Evolutionary conservation across 64 coral and sea anemone genomes (phyloP).

Genomic region (Orbicella faveolata): DNA sequence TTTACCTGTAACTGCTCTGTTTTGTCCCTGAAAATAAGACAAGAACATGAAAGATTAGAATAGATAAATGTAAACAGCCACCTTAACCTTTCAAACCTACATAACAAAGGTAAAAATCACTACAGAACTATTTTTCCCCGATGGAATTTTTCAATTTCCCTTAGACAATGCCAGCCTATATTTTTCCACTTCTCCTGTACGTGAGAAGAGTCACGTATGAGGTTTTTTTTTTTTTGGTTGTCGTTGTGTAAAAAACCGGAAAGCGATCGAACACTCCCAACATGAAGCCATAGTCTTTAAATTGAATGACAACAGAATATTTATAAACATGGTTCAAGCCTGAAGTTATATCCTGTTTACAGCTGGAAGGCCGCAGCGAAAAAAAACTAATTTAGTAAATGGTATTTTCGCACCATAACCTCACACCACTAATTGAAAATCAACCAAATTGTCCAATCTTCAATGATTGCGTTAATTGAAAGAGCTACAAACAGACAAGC

Average conservation of each 20-base stretch:
- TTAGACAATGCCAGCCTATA: not conserved
- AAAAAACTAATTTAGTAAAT: too few relatives aligned
- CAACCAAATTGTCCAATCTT: too few relatives aligned
- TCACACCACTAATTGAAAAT: too few relatives aligned
- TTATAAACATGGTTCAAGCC: not conserved
- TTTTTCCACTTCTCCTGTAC: not conserved
- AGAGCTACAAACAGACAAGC: too few relatives aligned
- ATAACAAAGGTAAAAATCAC: too few relatives aligned
- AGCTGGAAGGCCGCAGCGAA: too few relatives aligned
- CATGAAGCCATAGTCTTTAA: too few relatives aligned
- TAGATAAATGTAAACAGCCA: not conserved
- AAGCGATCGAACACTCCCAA: not conserved
- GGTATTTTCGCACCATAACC: too few relatives aligned
- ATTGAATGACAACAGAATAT: not conserved
- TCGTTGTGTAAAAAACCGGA: not conserved
- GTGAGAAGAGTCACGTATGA: not conserved
- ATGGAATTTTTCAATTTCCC: not conserved
- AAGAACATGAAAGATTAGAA: not conserved
- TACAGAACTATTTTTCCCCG: too few relatives aligned
- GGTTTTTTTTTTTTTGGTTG: not conserved
- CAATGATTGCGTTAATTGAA: too few relatives aligned
- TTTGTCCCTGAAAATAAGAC: not conserved
- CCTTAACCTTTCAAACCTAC: not conserved
- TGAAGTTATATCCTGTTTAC: not conserved
- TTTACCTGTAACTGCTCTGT: constrained; percentile 6